Evolutionary conservation across 2,797 vertebrate genomes (phyloP).

Genomic region (Microtus obscurus): DNA sequence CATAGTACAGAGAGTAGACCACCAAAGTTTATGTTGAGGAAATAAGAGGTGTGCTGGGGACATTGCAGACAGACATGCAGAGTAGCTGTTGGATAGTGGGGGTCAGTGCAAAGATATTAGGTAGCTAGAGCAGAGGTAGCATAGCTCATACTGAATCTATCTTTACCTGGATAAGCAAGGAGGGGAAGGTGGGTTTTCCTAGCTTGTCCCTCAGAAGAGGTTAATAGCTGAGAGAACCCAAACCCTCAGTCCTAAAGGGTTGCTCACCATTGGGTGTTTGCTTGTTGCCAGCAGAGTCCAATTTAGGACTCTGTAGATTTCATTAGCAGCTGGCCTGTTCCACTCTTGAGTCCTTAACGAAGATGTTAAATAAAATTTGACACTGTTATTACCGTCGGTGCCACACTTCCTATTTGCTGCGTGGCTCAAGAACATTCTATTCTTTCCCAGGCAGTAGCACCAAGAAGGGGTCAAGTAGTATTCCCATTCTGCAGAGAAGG

Average conservation of each 20-base stretch:
- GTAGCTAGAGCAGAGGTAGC: not conserved
- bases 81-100: not conserved
- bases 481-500: conserved; percentile 9
- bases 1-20: not conserved
- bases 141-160: accelerated
- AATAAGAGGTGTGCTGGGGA: not conserved
- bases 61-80: not conserved
- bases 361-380: conserved; percentile 80
- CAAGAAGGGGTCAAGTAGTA: not conserved
- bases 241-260: not conserved
- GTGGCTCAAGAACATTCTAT: conserved; percentile 58
- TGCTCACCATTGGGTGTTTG: not conserved
- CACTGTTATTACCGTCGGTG: conserved; percentile 66
- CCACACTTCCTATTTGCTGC: conserved; percentile 69
- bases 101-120: not conserved
- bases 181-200: not conserved
- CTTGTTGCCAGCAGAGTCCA: not conserved
- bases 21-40: not conserved
- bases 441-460: conserved; percentile 48
- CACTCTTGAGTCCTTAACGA: conserved; percentile 71
- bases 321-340: conserved; percentile 66
- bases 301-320: conserved; percentile 63
- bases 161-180: not conserved
- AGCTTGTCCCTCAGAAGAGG: not conserved
- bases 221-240: not conserved